phyloP scores from a whole-genome alignment of 2,888 invertebrate genomes.

The Meteorus colon region DNA sequence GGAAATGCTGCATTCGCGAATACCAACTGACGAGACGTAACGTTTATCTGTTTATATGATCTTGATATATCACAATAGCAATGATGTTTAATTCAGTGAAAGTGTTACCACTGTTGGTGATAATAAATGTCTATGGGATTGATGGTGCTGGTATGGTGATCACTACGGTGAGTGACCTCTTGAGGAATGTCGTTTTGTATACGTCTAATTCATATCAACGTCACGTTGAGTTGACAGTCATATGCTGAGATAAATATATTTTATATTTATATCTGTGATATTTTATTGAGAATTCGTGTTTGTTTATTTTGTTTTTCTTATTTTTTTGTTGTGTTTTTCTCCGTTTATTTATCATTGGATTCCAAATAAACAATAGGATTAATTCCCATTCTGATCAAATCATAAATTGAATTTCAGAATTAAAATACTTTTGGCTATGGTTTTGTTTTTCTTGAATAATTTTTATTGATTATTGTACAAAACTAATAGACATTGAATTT shows the following conservation, averaged over 20 bases:
- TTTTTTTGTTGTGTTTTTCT: too few species aligned
- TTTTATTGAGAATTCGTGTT: not conserved
- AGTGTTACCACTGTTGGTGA: constrained; percentile 58
- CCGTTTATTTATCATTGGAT: too few species aligned
- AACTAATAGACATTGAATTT: too few species aligned
- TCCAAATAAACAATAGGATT: too few species aligned
- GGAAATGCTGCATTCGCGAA: not conserved
- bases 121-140: constrained; percentile 50
- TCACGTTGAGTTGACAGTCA: constrained; percentile 1
- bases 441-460: too few species aligned
- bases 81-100: constrained; percentile 58
- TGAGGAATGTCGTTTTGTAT: constrained; percentile 50
- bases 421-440: too few species aligned
- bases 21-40: constrained; percentile 17
- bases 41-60: constrained; percentile 13
- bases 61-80: constrained; percentile 54
- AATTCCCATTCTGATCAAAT: too few species aligned
- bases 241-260: not conserved
- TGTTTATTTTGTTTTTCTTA: not conserved
- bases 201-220: constrained; percentile 40
- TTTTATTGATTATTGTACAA: too few species aligned
- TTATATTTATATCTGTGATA: not conserved
- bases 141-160: constrained; percentile 54
- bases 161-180: constrained; percentile 61
- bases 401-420: too few species aligned